These are phyloP conservation scores for Pelusios castaneus DNA, from an alignment of 2,113 vertebrate genomes.

Conservation along the genomic window DNA sequence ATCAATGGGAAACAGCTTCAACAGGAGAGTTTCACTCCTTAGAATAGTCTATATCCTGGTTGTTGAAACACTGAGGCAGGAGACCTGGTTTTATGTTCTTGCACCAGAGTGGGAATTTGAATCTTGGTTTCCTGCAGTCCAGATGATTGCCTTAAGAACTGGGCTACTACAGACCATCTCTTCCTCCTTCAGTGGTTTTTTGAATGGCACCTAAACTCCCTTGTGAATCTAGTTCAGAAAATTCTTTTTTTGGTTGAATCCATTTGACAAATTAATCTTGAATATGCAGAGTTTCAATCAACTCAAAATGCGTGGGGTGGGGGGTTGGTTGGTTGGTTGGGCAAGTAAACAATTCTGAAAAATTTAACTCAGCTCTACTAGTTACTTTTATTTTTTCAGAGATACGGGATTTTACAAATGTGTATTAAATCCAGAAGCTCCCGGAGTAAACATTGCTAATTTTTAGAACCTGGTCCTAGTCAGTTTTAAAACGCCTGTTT, in stretches of 20 bases:
- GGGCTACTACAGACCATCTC: background rate
- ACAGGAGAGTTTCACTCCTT: background rate
- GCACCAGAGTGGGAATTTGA: background rate
- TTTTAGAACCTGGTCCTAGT: fast-evolving
- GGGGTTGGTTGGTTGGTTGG: too few species aligned
- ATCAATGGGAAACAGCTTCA: background rate
- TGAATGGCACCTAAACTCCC: background rate
- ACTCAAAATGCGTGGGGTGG: too few species aligned
- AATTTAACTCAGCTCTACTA: background rate
- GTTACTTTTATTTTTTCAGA: background rate
- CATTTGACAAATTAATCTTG: background rate
- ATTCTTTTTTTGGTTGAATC: background rate
- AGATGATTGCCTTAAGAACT: background rate
- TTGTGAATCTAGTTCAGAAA: background rate
- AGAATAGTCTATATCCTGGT: background rate
- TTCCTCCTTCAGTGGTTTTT: background rate
- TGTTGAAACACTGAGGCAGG: background rate
- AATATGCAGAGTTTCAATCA: background rate
- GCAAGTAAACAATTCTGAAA: background rate
- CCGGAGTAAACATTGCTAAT: fast-evolving
- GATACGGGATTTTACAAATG: fast-evolving
- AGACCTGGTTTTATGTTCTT: background rate
- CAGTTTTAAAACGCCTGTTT: background rate
- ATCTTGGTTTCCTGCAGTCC: background rate
- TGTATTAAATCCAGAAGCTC: fast-evolving